Conservation (phyloP, 2,888 invertebrate species). For the Tenthredo notha region DNA sequence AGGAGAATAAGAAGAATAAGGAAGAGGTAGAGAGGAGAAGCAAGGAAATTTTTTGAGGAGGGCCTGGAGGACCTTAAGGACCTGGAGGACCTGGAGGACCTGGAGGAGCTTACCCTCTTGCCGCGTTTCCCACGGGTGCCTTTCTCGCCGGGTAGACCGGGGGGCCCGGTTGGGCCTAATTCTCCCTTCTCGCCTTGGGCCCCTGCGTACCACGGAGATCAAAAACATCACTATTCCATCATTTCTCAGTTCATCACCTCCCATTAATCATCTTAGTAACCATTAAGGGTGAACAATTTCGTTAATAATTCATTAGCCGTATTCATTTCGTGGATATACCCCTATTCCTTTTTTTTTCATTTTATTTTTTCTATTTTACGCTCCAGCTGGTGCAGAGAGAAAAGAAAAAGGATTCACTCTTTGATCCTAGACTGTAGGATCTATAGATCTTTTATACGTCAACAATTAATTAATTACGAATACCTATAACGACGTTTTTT, state of each 20-base stretch:
- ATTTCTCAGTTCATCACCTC: conserved; percentile 45
- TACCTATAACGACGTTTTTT: neutral
- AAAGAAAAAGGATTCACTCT: neutral
- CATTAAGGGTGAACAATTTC: conserved; percentile 45
- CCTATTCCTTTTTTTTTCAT: neutral
- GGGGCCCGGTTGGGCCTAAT: conserved; percentile 87
- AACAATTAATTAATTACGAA: conserved; percentile 1
- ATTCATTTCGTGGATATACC: neutral
- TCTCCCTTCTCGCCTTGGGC: conserved; percentile 90
- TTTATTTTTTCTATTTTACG: neutral
- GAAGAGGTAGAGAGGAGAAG: conserved; percentile 19
- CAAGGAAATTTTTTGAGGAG: conserved; percentile 35
- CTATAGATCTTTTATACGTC: neutral
- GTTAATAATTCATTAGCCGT: conserved; percentile 36
- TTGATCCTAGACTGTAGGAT: neutral
- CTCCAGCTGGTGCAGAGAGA: neutral
- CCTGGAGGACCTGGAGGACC: conserved; percentile 75
- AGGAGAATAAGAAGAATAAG: conserved; percentile 16
- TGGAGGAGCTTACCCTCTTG: conserved; percentile 90
- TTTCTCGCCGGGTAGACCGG: conserved; percentile 91
- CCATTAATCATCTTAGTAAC: conserved; percentile 45
- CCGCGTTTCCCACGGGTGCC: conserved; percentile 95
- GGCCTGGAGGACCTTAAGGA: conserved; percentile 70
- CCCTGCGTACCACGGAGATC: conserved; percentile 73
- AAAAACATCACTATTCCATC: conserved; percentile 61